Evolutionary conservation across 2,797 vertebrate species (phyloP), one percentile per base, ranked within the genome.

Genomic region (Lophius americanus): DNA sequence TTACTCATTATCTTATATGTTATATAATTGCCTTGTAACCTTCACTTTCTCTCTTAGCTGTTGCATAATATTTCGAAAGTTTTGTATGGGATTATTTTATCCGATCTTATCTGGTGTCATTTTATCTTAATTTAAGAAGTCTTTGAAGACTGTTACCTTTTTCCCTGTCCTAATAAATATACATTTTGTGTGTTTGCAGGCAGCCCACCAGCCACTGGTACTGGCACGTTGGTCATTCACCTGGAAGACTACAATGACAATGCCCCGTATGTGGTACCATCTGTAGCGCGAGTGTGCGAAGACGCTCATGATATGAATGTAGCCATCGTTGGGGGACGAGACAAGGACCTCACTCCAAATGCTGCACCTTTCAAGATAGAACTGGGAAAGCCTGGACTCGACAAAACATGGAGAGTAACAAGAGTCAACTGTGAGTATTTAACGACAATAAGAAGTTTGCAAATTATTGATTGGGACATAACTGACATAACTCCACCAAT

Each of bases 221-320:
- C 97, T 0, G 97, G 97, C 44, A 96, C 96, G 0, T 73, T 99
- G 84, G 91, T 97, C 75, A 94, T 99, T 57, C 92, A 92, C 7
- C 85, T 99, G 88, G 95, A 96, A 46, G 98, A 99, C 14, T 95
- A 95, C 82, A 99, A 99, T 1, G 98, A 99, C 88, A 98, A 99
- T 0, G 93, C 96, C 1, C 98, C 97, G 3, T 94, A 92, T 36
- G 94, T 99, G 52, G 93, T 96, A 35, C 97, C 96, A 8, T 94
- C 95, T 0, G 92, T 95, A 42, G 96, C 95, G 0, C 95, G 91
- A 37, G 95, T 99, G 51, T 99, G 98, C 3, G 96, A 99, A 0
- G 97, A 98, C 0, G 84, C 94, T 42, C 94, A 94, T 70, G 95
- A 98, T 39, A 92, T 96, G 82, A 97, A 93, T 4, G 95, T 98